Evolutionary conservation across 2,888 invertebrate species (phyloP), one percentile per base, ranked within the genome.

Genomic region (Cheilosia grossa): DNA sequence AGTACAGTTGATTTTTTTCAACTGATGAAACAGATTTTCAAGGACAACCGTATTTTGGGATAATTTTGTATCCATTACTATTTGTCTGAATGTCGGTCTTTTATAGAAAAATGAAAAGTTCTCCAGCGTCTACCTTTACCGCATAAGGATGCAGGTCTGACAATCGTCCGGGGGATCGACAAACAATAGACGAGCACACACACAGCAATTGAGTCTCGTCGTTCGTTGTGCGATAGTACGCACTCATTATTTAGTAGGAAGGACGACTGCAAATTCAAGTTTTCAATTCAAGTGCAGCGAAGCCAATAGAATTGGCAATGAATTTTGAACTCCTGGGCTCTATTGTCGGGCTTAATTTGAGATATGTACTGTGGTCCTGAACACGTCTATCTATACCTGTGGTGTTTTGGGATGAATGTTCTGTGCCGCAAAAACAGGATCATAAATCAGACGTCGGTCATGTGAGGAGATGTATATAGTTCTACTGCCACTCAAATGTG

Each of bases 251-350:
- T 66, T 44, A 44, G 51, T 24, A 51, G 51, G 54, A 44, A 58
- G 63, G 53, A 80, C 58, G 75, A 85, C 77, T 85, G 85, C 85
- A 85, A 81, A 77, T 75, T 66, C 70, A 80, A 75, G 70, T 80
- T 83, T 83, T 80, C 83, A 73, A 85, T 85, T 85, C 85, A 81
- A 85, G 85, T 81, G 85, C 85, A 85, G 27, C 67, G 70, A 72
- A 72, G 81, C 85, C 75, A 81, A 85, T 77, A 67, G 85, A 85
- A 85, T 85, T 81, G 85, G 85, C 85, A 85, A 81, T 85, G 85
- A 85, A 82, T 81, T 85, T 69, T 24, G 54, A 72, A 70, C 61
- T 73, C 51, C 49, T 30, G 47, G 21, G 58, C n/a, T 63, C 27
- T 47, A 19, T 63, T 64, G 79, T 77, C 24, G 70, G 72, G 78